Percentiles rank a stretch among this genome's conserved stretches.
Conservation (phyloP, 2,888 invertebrate species). For the Chaetoderma sp. region DNA sequence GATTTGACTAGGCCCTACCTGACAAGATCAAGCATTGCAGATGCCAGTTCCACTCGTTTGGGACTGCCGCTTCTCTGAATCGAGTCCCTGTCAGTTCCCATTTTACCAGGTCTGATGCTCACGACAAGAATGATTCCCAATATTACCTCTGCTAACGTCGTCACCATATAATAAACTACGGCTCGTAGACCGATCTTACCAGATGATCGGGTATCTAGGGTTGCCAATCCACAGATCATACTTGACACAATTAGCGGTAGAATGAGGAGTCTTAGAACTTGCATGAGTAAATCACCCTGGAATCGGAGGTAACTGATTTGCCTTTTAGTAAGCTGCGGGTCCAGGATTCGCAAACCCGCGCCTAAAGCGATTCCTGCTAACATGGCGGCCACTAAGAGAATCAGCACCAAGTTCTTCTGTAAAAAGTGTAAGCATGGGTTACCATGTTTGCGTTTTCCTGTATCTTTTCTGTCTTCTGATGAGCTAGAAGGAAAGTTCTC, state of each 20-base stretch:
- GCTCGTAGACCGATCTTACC: slow-evolving; percentile 88
- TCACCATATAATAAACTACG: slow-evolving; percentile 91
- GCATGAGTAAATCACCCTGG: slow-evolving; percentile 78
- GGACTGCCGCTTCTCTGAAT: too few species aligned
- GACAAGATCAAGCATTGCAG: too few species aligned
- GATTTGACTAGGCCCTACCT: too few species aligned
- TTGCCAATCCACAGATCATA: slow-evolving; percentile 80
- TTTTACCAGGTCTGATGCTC: slow-evolving; percentile 82
- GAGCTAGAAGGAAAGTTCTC: too few species aligned
- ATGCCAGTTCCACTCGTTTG: too few species aligned
- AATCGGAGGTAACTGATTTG: slow-evolving; percentile 75
- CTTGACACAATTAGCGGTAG: slow-evolving; percentile 78
- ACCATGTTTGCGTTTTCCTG: too few species aligned
- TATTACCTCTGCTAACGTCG: slow-evolving; percentile 91
- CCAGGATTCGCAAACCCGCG: slow-evolving; percentile 72
- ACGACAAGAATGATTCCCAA: slow-evolving; percentile 90
- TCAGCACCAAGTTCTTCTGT: slow-evolving; percentile 72
- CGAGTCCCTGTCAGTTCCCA: too few species aligned
- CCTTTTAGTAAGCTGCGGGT: slow-evolving; percentile 76
- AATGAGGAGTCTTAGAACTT: slow-evolving; percentile 78
- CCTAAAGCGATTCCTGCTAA: slow-evolving; percentile 73
- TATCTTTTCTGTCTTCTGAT: too few species aligned
- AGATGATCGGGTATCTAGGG: slow-evolving; percentile 88
- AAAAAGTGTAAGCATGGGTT: too few species aligned
- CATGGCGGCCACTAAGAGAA: slow-evolving; percentile 74